These are phyloP conservation scores for Protaetia brevitarsis DNA, from an alignment of 1,140 invertebrate genomes.

Conservation along the genomic window DNA sequence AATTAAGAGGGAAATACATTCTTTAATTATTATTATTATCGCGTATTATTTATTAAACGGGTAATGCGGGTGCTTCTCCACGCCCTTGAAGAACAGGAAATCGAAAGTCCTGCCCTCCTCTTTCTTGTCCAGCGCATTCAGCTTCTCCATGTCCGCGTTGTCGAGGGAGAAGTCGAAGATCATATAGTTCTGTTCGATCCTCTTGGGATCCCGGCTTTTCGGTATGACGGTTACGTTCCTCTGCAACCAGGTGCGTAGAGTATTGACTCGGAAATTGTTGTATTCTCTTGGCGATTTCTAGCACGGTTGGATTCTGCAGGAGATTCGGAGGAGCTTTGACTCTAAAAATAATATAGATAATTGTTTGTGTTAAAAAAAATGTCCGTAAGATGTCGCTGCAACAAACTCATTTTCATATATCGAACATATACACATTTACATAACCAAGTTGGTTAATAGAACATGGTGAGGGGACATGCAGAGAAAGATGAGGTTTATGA, in stretches of 20 bases:
- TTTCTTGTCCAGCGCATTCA: conserved; percentile 56
- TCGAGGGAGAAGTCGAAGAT: conserved; percentile 59
- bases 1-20: too few species aligned
- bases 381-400: too few species aligned
- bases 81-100: conserved; percentile 57
- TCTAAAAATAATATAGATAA: conserved; percentile 26
- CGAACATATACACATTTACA: too few species aligned
- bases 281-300: conserved; percentile 51
- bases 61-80: conserved; percentile 57
- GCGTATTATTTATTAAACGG: too few species aligned
- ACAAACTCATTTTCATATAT: too few species aligned
- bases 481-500: too few species aligned
- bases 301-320: conserved; percentile 54
- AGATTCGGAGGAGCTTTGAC: conserved; percentile 55
- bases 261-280: conserved; percentile 56
- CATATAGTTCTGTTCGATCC: conserved; percentile 59
- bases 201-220: conserved; percentile 53
- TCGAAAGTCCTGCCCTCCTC: conserved; percentile 56
- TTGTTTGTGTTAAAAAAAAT: too few species aligned
- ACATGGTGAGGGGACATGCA: too few species aligned
- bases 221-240: conserved; percentile 56
- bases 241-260: conserved; percentile 56
- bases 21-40: too few species aligned
- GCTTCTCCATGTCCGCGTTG: conserved; percentile 51
- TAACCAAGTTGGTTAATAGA: too few species aligned